Conservation (phyloP, 2,797 vertebrate species). For the Adrianichthys oophorus region DNA sequence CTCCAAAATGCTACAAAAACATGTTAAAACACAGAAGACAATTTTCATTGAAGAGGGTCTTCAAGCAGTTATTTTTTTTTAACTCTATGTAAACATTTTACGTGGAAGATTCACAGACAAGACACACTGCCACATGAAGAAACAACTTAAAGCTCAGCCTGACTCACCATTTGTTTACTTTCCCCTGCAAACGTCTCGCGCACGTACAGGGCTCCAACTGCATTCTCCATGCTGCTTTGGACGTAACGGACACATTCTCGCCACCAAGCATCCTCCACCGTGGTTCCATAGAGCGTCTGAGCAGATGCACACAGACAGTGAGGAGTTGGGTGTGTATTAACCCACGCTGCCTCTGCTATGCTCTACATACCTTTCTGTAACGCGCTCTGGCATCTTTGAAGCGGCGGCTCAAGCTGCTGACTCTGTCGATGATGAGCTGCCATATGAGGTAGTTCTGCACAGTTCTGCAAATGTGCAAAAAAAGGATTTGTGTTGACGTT, state of each 20-base stretch:
- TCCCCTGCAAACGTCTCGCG: slow-evolving; percentile 88
- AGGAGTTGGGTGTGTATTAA: neutral
- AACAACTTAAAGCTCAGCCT: neutral
- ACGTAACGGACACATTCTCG: slow-evolving; percentile 93
- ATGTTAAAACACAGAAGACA: no score
- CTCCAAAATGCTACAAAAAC: no score
- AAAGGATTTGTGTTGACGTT: neutral
- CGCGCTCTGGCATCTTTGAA: slow-evolving; percentile 89
- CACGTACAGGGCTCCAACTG: slow-evolving; percentile 92
- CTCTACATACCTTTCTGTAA: slow-evolving; percentile 86
- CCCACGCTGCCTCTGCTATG: neutral
- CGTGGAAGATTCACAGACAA: neutral
- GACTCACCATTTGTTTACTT: slow-evolving; percentile 91
- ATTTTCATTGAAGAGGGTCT: no score
- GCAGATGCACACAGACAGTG: slow-evolving; percentile 12
- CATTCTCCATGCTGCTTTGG: slow-evolving; percentile 95
- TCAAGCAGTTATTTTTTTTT: no score
- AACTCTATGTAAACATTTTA: neutral
- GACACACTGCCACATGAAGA: neutral
- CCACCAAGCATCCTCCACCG: slow-evolving; percentile 92
- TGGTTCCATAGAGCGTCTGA: slow-evolving; percentile 90
- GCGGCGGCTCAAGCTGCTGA: slow-evolving; percentile 88
- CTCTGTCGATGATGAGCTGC: slow-evolving; percentile 87
- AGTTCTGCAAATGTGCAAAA: slow-evolving; percentile 75
- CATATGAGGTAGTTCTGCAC: slow-evolving; percentile 96